Evolutionary conservation across 1,140 invertebrate genomes (phyloP).

Genomic region (Drosophila malerkotliana): DNA sequence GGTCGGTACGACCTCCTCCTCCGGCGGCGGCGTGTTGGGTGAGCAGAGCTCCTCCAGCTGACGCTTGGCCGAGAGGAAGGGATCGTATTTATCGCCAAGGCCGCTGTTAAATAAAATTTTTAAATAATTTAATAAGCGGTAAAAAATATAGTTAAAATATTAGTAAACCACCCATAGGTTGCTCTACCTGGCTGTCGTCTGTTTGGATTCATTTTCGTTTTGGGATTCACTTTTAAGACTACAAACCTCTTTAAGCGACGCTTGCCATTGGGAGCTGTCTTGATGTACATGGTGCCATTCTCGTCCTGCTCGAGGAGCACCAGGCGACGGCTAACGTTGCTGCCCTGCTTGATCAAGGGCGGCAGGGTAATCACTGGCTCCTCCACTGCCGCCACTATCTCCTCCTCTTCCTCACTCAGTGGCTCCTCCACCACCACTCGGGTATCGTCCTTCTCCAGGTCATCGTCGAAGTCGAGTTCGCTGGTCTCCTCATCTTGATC

Average conservation of each 20-base stretch:
- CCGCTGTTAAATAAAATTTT: conserved; percentile 26
- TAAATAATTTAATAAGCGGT: conserved; percentile 1
- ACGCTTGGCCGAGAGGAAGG: conserved; percentile 88
- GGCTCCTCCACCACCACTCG: neutral
- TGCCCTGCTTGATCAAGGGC: conserved; percentile 8
- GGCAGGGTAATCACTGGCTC: conserved; percentile 8
- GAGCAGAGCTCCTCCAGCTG: conserved; percentile 88
- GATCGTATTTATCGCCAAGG: conserved; percentile 87
- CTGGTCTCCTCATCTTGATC: conserved; percentile 23
- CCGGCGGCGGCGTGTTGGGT: conserved; percentile 65
- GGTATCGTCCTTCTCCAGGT: neutral
- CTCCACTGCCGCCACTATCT: neutral
- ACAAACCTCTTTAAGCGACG: conserved; percentile 52
- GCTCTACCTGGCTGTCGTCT: conserved; percentile 62
- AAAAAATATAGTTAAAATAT: neutral
- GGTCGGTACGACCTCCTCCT: conserved; percentile 45
- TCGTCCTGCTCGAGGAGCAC: conserved; percentile 49
- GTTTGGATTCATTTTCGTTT: conserved; percentile 1
- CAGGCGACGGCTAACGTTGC: conserved; percentile 39
- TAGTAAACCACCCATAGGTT: conserved; percentile 24
- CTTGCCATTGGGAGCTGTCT: conserved; percentile 18
- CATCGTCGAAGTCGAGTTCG: conserved; percentile 17
- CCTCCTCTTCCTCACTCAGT: conserved; percentile 3
- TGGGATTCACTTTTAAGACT: neutral
- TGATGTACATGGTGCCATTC: conserved; percentile 52